Conservation (phyloP, 2,888 invertebrate species). For the Cheilosia scutellata region DNA sequence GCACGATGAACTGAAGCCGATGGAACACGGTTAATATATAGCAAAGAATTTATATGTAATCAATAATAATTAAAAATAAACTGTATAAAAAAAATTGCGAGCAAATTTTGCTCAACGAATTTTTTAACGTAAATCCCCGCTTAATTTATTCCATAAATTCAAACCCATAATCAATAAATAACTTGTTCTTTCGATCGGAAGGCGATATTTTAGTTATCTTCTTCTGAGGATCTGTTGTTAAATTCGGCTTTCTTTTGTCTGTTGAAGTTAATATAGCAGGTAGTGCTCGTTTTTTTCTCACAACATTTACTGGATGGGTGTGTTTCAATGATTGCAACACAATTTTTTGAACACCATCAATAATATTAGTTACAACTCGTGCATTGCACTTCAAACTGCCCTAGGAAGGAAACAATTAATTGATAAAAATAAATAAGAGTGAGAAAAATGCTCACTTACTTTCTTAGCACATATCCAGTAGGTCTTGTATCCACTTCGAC, state of each 20-base stretch:
- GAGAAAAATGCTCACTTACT: constrained; percentile 77
- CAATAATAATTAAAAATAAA: no score
- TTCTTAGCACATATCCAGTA: constrained; percentile 84
- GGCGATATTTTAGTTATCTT: neutral
- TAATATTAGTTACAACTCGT: constrained; percentile 82
- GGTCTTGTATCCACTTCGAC: constrained; percentile 82
- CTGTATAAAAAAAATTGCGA: no score
- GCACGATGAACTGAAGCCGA: no score
- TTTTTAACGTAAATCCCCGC: neutral
- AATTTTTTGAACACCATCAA: constrained; percentile 82
- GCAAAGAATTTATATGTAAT: no score
- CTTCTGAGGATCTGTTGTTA: constrained; percentile 2
- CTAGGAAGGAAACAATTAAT: constrained; percentile 76
- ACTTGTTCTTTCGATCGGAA: constrained; percentile 35
- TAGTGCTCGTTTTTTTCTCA: constrained; percentile 80
- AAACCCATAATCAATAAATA: constrained; percentile 54
- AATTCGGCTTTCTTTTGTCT: neutral
- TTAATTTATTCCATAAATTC: constrained; percentile 46
- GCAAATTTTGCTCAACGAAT: no score
- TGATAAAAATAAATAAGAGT: neutral
- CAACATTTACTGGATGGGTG: constrained; percentile 80
- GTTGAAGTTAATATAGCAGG: neutral
- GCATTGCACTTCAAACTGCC: constrained; percentile 84
- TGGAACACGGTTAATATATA: no score
- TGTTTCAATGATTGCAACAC: constrained; percentile 82